Conservation (phyloP, 2,888 invertebrate genomes). For the Leucoma salicis region DNA sequence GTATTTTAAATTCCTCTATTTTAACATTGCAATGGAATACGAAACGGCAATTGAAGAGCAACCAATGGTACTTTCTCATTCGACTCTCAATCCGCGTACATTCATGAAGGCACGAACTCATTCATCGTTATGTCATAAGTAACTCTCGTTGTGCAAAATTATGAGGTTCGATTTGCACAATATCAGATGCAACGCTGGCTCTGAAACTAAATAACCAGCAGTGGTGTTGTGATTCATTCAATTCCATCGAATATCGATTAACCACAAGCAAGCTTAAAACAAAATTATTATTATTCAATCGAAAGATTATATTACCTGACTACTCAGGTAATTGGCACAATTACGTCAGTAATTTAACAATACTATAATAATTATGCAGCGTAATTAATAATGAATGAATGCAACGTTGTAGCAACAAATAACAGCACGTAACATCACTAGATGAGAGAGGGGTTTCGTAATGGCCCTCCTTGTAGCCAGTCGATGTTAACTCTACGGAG, state of each 20-base stretch:
- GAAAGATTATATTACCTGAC: not conserved
- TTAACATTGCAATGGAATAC: slow-evolving; percentile 12
- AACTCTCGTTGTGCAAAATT: slow-evolving; percentile 37
- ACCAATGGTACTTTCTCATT: slow-evolving; percentile 15
- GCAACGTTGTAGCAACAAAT: slow-evolving; percentile 15
- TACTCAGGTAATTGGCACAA: not conserved
- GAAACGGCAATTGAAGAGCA: not conserved
- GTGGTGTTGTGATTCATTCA: slow-evolving; percentile 19
- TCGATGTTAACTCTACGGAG: slow-evolving; percentile 58
- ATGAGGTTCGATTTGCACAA: slow-evolving; percentile 35
- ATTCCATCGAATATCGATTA: slow-evolving; percentile 12
- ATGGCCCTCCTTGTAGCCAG: slow-evolving; percentile 54
- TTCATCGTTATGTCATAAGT: slow-evolving; percentile 38
- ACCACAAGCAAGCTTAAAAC: not conserved
- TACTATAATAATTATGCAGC: not conserved
- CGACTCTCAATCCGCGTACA: slow-evolving; percentile 3
- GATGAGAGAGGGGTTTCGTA: slow-evolving; percentile 53
- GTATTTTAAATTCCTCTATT: not conserved
- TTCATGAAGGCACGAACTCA: slow-evolving; percentile 28
- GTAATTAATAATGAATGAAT: not conserved
- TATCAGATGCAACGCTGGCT: slow-evolving; percentile 20
- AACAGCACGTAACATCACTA: slow-evolving; percentile 45
- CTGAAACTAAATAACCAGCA: slow-evolving; percentile 13
- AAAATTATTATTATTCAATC: not conserved
- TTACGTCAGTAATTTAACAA: not conserved